Base-by-base conservation (phyloP, 2,888 invertebrate species). In the Diadegma fenestrale region DNA sequence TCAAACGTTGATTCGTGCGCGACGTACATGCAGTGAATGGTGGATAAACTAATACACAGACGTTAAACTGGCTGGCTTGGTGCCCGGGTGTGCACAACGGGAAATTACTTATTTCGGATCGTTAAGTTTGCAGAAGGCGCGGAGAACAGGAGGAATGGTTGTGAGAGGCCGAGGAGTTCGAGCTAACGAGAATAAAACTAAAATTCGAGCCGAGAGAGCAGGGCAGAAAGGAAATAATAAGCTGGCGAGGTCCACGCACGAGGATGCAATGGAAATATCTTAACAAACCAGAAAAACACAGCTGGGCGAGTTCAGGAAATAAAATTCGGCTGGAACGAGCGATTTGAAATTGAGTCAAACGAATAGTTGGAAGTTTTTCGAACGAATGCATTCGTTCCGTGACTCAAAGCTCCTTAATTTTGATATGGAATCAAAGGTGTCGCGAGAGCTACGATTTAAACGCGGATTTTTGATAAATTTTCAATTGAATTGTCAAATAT, bases 51-150 rank as follows among this genome's bases (percentile, higher is more conserved):
- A 54, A 14, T 19, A 71, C 30, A 58, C 58, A 58, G 14, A 26
- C 26, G 58, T 41, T 30, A 14, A 19, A 17, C 37, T 7, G 33
- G 33, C 75, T 81, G 80, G 66, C 75, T 81, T 61, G n/a, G 43
- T 75, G 68, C 68, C 80, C 68, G 75, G 33, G 58, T 68, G 66
- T 54, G 41, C 43, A 43, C 61, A 45, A 48, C 79, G 75, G 73
- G 75, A 80, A 83, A 85, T 80, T 79, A 85, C 80, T 83, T 85
- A 85, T 85, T 80, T 73, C 76, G 72, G 61, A 75, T 82, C 82
- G 82, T 82, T 76, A 77, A 68, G 41, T 76, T 73, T 61, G 30
- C 30, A 8, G 51, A 61, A 37, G 41, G 7, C 8, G 41, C 10
- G 5, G 22, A 37, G 37, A 7, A 41, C 5, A 22, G 48, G 30